A percentile compares a stretch with the other conserved stretches of the same genome.
Conservation (phyloP, 2,113 vertebrate genomes). For the Dolichotis patagonum region DNA sequence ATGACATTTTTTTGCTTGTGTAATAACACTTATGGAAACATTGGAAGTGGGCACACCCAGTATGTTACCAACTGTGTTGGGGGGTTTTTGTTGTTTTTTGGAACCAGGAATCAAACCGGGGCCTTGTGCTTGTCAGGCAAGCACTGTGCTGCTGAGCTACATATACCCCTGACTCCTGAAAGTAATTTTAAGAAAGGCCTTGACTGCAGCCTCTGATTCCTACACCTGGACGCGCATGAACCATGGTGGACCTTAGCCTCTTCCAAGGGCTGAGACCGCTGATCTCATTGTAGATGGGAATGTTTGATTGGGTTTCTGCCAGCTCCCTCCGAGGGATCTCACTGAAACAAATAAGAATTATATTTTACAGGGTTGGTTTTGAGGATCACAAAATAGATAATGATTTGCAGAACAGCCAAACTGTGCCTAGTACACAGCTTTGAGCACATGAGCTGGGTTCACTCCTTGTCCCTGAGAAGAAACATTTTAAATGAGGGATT, state of each 20-base stretch:
- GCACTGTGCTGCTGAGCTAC: too few species aligned
- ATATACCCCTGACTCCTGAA: not conserved
- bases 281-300: not conserved
- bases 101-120: too few species aligned
- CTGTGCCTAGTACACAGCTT: not conserved
- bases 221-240: not conserved
- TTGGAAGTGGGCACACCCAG: not conserved
- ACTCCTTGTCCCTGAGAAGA: not conserved
- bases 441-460: not conserved
- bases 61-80: not conserved
- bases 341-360: not conserved
- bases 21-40: not conserved
- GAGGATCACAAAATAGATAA: not conserved
- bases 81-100: too few species aligned
- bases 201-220: not conserved
- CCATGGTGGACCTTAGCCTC: not conserved
- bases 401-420: not conserved
- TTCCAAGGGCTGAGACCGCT: not conserved
- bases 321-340: not conserved
- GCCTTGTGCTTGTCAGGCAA: too few species aligned
- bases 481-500: not conserved
- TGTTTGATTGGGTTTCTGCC: not conserved
- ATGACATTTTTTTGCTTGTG: not conserved
- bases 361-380: not conserved
- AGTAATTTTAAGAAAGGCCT: not conserved